Base-by-base conservation (phyloP, 2,888 invertebrate genomes). In the Diplazon laetatorius region DNA sequence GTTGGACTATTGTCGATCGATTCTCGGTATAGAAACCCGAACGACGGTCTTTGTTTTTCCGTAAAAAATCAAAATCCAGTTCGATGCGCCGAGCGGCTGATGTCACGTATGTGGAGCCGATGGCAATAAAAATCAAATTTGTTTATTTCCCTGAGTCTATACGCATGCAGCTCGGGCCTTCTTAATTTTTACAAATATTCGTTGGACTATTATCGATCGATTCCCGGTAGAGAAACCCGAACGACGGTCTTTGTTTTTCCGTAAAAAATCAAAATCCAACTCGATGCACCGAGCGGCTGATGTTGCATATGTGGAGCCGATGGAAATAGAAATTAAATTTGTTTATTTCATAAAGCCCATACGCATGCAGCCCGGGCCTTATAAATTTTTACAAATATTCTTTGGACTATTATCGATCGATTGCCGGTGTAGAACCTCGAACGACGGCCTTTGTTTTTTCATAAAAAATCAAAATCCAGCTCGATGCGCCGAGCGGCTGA, bases 381-480 rank as follows among this genome's bases (percentile, higher is more conserved):
- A 3, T 12, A 44, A 44, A 14, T 44, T 44, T 44, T 12, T 16
- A n/a, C 14, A 44, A 44, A 44, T 44, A 44, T 44, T 44, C 44
- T 14, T 44, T 44, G 16, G n/a, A 44, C 12, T 4, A 44, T n/a
- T 14, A 14, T 12, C 3, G 2, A 44, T 44, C 12, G 9, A 12
- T 44, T 14, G 14, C 44, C 16, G 44, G 44, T 44, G n/a, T 14
- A 44, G 44, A 44, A 44, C 1, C n/a, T 14, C n/a, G 4, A 44
- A 4, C n/a, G 44, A 44, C 44, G 14, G 44, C 44, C 44, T 44
- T 44, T 44, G 44, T 44, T 44, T 44, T 12, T 44, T 44, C 9
- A 14, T 12, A 44, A 16, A 44, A 44, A 44, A 44, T 30, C 6
- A 5, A 30, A 30, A 30, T 30, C 30, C 30, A 30, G 6, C 30